Conservation (phyloP, 2,888 invertebrate genomes). For the Pseudeuparius sepicola region DNA sequence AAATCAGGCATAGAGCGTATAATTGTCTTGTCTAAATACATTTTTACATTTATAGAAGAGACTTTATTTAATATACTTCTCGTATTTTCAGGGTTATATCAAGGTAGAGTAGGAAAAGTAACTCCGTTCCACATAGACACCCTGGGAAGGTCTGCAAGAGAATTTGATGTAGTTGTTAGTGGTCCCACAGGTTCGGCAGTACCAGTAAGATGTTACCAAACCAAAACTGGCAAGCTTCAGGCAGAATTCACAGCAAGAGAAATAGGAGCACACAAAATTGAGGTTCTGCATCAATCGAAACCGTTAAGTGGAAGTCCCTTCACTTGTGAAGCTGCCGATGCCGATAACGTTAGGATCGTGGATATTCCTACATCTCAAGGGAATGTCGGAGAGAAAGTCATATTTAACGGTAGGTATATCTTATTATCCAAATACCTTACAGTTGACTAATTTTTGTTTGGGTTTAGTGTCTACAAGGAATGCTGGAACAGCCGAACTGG, state of each 20-base stretch:
- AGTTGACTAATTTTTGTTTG: neutral
- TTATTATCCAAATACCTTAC: neutral
- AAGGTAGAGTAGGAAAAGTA: conserved; percentile 70
- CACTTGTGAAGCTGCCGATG: conserved; percentile 85
- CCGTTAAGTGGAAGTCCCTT: conserved; percentile 90
- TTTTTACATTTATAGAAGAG: conserved; percentile 45
- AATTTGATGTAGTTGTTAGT: conserved; percentile 81
- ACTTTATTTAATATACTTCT: conserved; percentile 3
- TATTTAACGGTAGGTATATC: conserved; percentile 67
- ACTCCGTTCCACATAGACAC: conserved; percentile 86
- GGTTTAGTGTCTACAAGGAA: conserved; percentile 49
- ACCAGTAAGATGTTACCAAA: conserved; percentile 75
- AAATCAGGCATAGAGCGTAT: no score
- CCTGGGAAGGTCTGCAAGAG: conserved; percentile 70
- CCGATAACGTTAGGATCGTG: conserved; percentile 68
- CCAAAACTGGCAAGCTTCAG: conserved; percentile 87
- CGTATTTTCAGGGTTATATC: no score
- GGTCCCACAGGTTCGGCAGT: conserved; percentile 39
- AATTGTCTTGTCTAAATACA: no score
- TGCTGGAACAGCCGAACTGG: conserved; percentile 76
- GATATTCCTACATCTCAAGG: conserved; percentile 67
- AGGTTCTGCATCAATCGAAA: conserved; percentile 83
- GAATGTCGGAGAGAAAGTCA: conserved; percentile 72
- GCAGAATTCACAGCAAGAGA: conserved; percentile 86
- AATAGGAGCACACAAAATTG: conserved; percentile 57